phyloP scores from a whole-genome alignment of 2,113 vertebrate genomes.

The Myocastor coypus region DNA sequence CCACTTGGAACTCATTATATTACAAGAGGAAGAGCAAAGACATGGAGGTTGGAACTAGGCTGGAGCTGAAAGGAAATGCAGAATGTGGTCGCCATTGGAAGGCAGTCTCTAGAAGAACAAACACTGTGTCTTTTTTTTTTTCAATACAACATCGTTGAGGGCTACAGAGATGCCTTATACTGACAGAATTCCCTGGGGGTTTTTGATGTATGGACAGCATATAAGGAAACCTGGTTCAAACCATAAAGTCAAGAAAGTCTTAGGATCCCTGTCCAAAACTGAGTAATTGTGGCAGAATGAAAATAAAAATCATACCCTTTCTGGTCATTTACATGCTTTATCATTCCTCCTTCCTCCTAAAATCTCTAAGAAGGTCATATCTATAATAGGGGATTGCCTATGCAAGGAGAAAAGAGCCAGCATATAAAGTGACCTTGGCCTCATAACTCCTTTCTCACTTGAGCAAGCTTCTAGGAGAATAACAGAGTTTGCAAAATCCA shows the following conservation, averaged over 20 bases:
- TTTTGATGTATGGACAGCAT: not conserved
- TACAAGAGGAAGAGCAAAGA: conserved; percentile 27
- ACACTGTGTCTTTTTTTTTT: not conserved
- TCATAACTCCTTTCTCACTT: not conserved
- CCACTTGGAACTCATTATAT: not conserved
- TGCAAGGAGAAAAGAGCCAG: not conserved
- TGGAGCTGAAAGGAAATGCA: not conserved
- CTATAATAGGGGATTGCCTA: not conserved
- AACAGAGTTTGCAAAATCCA: conserved; percentile 4
- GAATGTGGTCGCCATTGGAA: not conserved
- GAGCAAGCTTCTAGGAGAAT: not conserved
- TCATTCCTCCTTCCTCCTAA: not conserved
- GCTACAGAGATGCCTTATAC: not conserved
- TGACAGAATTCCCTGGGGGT: not conserved
- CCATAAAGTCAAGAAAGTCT: not conserved
- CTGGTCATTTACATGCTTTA: not conserved
- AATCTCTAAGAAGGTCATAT: not conserved
- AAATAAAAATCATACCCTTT: not conserved
- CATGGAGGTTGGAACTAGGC: not conserved
- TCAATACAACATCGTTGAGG: not conserved
- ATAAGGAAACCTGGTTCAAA: not conserved
- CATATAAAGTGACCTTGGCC: not conserved
- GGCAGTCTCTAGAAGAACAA: not conserved
- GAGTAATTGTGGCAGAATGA: not conserved
- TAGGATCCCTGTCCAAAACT: not conserved